Base-by-base conservation (phyloP, 2,797 vertebrate genomes). In the Sitta carolinensis region DNA sequence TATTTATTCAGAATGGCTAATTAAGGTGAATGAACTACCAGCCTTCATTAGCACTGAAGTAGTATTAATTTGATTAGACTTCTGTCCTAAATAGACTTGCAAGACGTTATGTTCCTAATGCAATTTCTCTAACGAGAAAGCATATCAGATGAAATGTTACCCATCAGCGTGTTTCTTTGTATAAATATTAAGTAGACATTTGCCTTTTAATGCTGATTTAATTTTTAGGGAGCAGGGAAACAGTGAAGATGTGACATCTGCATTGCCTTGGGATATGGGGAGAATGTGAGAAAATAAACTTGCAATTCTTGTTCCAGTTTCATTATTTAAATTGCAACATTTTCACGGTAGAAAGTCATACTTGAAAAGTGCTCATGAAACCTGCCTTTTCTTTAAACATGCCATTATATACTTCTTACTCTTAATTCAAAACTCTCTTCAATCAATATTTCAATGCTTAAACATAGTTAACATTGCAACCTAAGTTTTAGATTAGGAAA, bases 11-110 rank as follows among this genome's bases (percentile, higher is more conserved):
- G 89, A 90, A 94, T 85, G 87, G 73, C 45, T 93, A 95, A 96
- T 97, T 97, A 94, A 92, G 85, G 79, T 91, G 92, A 91, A 89
- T 90, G 59, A 36, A 89, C 91, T 94, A 96, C 84, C 91, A 94
- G 89, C 73, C 89, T 92, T 97, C 87, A 95, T 97, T 96, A 95
- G 87, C 94, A 93, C 40, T 95, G 91, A 96, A 92, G 92, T 93
- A 85, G 67, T 84, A 76, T 92, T 96, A 97, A 96, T 96, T 97
- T 97, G 94, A 96, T 96, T 94, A 96, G 87, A 91, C 89, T 96
- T 85, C 91, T 95, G 95, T 82, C 93, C 96, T 95, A 94, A 66
- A 97, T 96, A 95, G 66, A 30, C 68, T 91, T 86, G 66, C 34
- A 54, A 94, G 48, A 55, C 52, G 11, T 84, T 96, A 86, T 61